phyloP scores from a whole-genome alignment of 2,888 invertebrate genomes.

The Lamellibrachia columna region DNA sequence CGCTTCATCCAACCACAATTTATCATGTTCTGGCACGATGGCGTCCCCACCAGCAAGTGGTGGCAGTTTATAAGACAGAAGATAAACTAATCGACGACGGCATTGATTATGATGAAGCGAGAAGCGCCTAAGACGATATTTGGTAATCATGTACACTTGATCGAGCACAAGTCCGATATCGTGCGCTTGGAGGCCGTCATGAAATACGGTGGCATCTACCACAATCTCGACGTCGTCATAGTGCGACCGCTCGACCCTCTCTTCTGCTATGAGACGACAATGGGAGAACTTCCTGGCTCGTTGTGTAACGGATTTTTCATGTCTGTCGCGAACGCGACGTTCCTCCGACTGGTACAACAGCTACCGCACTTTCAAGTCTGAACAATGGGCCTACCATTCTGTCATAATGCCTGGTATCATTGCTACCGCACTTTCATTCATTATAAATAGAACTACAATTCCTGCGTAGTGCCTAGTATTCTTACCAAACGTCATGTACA shows the following conservation, averaged over 20 bases:
- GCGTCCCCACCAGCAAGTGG: slow-evolving; percentile 39
- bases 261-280: slow-evolving; percentile 41
- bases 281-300: too few species aligned
- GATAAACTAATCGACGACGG: background rate
- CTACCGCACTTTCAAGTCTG: slow-evolving; percentile 42
- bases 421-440: slow-evolving; percentile 24
- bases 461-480: too few species aligned
- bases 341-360: slow-evolving; percentile 50
- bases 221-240: slow-evolving; percentile 57
- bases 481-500: slow-evolving; percentile 22
- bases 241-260: slow-evolving; percentile 49
- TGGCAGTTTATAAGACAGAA: slow-evolving; percentile 33
- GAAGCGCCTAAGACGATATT: background rate
- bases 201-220: slow-evolving; percentile 57
- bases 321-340: slow-evolving; percentile 45
- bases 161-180: slow-evolving; percentile 45
- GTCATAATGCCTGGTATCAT: slow-evolving; percentile 37
- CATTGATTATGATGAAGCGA: background rate
- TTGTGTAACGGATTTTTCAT: slow-evolving; percentile 54
- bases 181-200: slow-evolving; percentile 40
- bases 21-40: slow-evolving; percentile 41
- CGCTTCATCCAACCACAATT: slow-evolving; percentile 35
- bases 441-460: too few species aligned
- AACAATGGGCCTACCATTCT: slow-evolving; percentile 39
- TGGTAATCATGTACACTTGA: background rate